Conservation (phyloP, 2,888 invertebrate species). For the Malachius bipustulatus region DNA sequence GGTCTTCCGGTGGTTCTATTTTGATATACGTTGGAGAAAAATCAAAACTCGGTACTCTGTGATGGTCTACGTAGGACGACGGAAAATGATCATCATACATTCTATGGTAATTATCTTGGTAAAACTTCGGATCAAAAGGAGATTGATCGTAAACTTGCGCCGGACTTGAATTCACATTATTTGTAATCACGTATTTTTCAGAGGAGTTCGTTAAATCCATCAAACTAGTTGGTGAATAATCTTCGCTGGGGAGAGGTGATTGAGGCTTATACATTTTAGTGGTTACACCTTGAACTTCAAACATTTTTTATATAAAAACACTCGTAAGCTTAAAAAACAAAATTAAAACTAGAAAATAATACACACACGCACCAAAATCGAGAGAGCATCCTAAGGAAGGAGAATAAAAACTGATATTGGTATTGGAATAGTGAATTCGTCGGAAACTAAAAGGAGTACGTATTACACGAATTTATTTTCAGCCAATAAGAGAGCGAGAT, state of each 20-base stretch:
- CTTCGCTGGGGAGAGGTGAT: conserved; percentile 25
- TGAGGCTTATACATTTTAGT: conserved; percentile 28
- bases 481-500: conserved; percentile 19
- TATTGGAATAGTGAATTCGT: conserved; percentile 19
- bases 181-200: conserved; percentile 27
- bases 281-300: conserved; percentile 30
- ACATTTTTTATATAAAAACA: conserved; percentile 23
- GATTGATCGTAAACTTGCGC: background rate
- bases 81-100: too few species aligned
- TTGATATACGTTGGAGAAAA: conserved; percentile 23
- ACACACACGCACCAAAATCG: too few species aligned
- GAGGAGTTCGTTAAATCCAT: conserved; percentile 36
- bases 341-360: too few species aligned
- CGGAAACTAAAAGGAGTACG: conserved; percentile 24
- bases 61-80: too few species aligned
- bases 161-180: background rate
- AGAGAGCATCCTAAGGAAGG: conserved; percentile 10
- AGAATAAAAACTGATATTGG: conserved; percentile 19
- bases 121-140: too few species aligned
- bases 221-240: conserved; percentile 29
- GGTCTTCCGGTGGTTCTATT: conserved; percentile 28
- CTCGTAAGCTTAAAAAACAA: background rate
- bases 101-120: conserved; percentile 11
- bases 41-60: background rate
- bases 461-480: conserved; percentile 20